Conservation (phyloP, 1,140 invertebrate species). For the Tetramorium simillimum region DNA sequence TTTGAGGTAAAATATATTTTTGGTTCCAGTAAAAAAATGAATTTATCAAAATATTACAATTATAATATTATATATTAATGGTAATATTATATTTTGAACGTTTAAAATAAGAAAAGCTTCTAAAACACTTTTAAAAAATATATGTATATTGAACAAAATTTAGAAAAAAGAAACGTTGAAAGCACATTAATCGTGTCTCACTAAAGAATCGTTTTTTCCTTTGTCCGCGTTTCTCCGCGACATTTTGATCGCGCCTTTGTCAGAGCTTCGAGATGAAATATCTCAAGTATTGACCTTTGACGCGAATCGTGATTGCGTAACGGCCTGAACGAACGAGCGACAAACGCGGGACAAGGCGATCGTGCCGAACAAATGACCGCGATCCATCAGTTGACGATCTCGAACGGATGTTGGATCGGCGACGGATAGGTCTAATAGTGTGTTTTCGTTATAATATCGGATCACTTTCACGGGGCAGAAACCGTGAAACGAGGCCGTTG, state of each 20-base stretch:
- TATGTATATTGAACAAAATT: neutral
- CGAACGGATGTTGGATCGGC: constrained; percentile 50
- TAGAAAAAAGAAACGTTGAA: neutral
- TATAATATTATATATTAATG: too few relatives aligned
- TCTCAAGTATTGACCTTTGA: constrained; percentile 57
- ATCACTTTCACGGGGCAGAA: constrained; percentile 83
- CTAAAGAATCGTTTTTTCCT: constrained; percentile 13
- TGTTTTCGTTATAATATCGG: constrained; percentile 71
- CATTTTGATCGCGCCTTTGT: constrained; percentile 43
- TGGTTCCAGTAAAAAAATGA: neutral
- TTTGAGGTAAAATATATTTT: neutral
- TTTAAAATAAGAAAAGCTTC: neutral
- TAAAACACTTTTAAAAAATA: neutral
- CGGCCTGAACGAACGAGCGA: constrained; percentile 57
- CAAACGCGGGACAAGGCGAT: constrained; percentile 75
- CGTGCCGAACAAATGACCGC: constrained; percentile 80
- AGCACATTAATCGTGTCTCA: neutral
- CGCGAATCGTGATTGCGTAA: constrained; percentile 58
- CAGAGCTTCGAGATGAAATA: constrained; percentile 43
- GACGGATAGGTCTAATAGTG: constrained; percentile 50
- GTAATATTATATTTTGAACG: neutral
- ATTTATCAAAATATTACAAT: neutral
- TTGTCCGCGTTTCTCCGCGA: neutral
- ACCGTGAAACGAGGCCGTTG: constrained; percentile 76
- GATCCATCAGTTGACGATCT: constrained; percentile 81